These are phyloP conservation scores for Pipistrellus pygmaeus DNA, from an alignment of 2,797 vertebrate species.

Conservation along the genomic window DNA sequence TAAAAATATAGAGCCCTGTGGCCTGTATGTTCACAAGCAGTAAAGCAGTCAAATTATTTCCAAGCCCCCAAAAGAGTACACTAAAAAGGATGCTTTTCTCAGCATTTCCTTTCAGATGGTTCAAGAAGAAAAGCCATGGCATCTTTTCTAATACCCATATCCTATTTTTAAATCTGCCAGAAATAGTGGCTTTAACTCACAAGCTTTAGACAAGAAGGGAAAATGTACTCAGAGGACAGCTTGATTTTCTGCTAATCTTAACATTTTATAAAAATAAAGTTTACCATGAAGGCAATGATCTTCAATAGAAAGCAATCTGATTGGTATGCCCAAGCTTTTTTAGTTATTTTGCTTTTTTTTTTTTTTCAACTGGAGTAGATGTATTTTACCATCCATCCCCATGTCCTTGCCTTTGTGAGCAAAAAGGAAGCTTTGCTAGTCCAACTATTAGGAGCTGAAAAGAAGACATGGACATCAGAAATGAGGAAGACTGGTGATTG, in stretches of 20 bases:
- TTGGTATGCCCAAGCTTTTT: slow-evolving; percentile 56
- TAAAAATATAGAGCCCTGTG: slow-evolving; percentile 76
- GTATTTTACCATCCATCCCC: neutral
- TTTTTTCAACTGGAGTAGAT: neutral
- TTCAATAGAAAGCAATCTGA: slow-evolving; percentile 67
- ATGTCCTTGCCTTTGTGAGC: neutral
- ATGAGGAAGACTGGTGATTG: neutral
- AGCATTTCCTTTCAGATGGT: slow-evolving; percentile 78
- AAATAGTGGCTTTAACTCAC: slow-evolving; percentile 77
- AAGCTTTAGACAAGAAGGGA: slow-evolving; percentile 70
- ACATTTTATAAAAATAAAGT: slow-evolving; percentile 79
- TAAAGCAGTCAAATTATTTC: slow-evolving; percentile 74
- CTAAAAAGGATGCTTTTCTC: slow-evolving; percentile 77
- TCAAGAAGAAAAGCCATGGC: slow-evolving; percentile 74
- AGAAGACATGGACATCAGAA: slow-evolving; percentile 1
- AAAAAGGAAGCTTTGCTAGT: neutral
- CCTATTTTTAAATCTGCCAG: slow-evolving; percentile 76
- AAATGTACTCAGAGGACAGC: slow-evolving; percentile 75
- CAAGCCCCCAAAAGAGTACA: slow-evolving; percentile 67
- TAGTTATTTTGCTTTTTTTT: slow-evolving; percentile 54
- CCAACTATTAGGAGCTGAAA: neutral
- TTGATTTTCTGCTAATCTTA: slow-evolving; percentile 79
- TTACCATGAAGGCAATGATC: slow-evolving; percentile 42
- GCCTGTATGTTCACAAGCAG: slow-evolving; percentile 74
- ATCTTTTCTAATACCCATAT: slow-evolving; percentile 73